A percentile compares a stretch with the other conserved stretches of the same genome.
These are phyloP conservation scores for Himalopsyche japonica DNA, from an alignment of 2,888 invertebrate genomes.

Conservation along the genomic window DNA sequence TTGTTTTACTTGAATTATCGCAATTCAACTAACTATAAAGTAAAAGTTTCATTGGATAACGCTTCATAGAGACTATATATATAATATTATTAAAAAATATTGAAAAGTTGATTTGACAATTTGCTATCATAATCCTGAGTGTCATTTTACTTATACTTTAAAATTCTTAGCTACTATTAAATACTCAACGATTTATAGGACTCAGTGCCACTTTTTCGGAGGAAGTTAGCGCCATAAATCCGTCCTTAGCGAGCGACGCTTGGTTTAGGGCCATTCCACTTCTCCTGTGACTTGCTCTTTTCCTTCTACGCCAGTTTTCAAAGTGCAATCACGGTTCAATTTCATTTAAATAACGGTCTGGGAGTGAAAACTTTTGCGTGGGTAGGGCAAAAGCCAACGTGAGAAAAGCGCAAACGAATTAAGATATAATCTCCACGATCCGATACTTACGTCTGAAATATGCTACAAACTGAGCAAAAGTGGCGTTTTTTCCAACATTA, in stretches of 20 bases:
- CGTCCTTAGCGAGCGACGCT: neutral
- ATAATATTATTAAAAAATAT: neutral
- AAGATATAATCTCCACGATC: slow-evolving; percentile 3
- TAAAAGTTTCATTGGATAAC: too few species aligned
- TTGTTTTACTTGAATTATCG: too few species aligned
- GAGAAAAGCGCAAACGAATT: neutral
- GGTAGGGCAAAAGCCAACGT: slow-evolving; percentile 6
- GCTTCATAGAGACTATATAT: neutral
- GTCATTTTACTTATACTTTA: neutral
- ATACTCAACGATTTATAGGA: neutral
- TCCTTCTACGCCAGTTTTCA: neutral
- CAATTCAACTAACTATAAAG: too few species aligned
- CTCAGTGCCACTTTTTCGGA: neutral
- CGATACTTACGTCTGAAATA: slow-evolving; percentile 2
- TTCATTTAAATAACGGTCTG: slow-evolving; percentile 22
- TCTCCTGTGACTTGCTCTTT: neutral
- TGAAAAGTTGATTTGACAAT: neutral
- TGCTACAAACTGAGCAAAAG: neutral
- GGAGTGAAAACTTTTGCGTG: slow-evolving; percentile 12
- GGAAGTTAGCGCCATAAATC: slow-evolving; percentile 7
- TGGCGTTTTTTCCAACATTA: neutral
- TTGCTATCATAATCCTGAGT: neutral
- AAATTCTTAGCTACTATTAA: neutral
- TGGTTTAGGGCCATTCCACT: neutral
- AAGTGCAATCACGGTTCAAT: slow-evolving; percentile 27